phyloP scores from a whole-genome alignment of 2,113 vertebrate species.

The human (Homo sapiens) region DNA sequence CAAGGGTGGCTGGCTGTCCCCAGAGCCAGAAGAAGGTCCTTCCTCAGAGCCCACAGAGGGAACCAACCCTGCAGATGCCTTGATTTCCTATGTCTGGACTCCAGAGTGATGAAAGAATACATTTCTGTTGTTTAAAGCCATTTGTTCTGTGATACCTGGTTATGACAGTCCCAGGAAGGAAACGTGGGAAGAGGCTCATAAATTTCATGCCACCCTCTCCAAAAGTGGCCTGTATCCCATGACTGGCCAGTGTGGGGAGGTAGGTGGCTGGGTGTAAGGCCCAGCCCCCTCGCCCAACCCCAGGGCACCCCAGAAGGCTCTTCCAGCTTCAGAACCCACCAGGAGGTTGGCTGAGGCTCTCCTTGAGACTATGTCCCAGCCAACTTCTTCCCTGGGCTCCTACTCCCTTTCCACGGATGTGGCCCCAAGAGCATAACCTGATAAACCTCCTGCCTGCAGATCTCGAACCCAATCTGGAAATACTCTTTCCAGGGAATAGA shows the following conservation, averaged over 20 bases:
- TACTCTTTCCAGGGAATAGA: background rate
- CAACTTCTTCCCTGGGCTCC: background rate
- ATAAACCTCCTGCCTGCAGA: too few relatives aligned
- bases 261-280: background rate
- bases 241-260: background rate
- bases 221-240: background rate
- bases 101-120: background rate
- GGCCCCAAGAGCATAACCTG: background rate
- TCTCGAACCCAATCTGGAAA: too few relatives aligned
- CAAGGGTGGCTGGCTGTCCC: background rate
- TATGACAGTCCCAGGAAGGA: too few relatives aligned
- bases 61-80: background rate
- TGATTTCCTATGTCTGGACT: background rate
- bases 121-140: background rate
- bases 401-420: background rate
- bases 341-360: background rate
- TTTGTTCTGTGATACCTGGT: accelerated
- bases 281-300: too few relatives aligned
- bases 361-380: background rate
- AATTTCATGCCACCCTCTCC: too few relatives aligned
- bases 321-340: too few relatives aligned
- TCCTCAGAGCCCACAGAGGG: background rate
- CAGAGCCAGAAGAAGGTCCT: background rate
- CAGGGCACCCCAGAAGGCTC: background rate
- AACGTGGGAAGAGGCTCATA: background rate